Percentiles rank a stretch among this genome's conserved stretches.
Evolutionary conservation across 2,888 invertebrate species (phyloP).

Genomic region (Thalpophila matura): DNA sequence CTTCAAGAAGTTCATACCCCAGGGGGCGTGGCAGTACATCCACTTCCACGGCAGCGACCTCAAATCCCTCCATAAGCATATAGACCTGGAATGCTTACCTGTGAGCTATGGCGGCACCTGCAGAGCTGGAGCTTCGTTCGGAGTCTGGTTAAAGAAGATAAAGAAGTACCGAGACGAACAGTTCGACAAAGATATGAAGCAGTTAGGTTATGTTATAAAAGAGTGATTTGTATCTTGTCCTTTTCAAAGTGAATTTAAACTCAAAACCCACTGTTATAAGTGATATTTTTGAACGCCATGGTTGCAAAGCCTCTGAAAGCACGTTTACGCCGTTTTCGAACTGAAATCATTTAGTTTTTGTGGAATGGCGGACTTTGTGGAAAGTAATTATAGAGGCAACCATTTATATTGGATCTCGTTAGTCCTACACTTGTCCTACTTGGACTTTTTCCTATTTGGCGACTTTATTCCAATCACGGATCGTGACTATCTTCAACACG

Average conservation of each 20-base stretch:
- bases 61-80: slow-evolving; percentile 80
- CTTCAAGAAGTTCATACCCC: slow-evolving; percentile 94
- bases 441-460: too few species aligned
- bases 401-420: too few species aligned
- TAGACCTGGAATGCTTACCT: slow-evolving; percentile 77
- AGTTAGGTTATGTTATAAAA: slow-evolving; percentile 91
- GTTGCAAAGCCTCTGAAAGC: too few species aligned
- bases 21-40: slow-evolving; percentile 89
- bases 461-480: too few species aligned
- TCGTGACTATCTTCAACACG: too few species aligned
- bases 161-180: slow-evolving; percentile 84
- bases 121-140: slow-evolving; percentile 90
- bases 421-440: too few species aligned
- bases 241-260: neutral
- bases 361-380: too few species aligned
- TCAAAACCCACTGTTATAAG: too few species aligned
- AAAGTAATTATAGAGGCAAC: too few species aligned
- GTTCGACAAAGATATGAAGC: slow-evolving; percentile 92
- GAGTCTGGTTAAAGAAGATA: slow-evolving; percentile 90
- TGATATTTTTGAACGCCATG: neutral
- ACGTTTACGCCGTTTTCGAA: too few species aligned
- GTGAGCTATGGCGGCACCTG: slow-evolving; percentile 85
- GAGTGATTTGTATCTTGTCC: slow-evolving; percentile 69
- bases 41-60: slow-evolving; percentile 84
- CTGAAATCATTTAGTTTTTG: too few species aligned